phyloP scores from a whole-genome alignment of 1,140 invertebrate species.

The Venustaconcha ellipsiformis region DNA sequence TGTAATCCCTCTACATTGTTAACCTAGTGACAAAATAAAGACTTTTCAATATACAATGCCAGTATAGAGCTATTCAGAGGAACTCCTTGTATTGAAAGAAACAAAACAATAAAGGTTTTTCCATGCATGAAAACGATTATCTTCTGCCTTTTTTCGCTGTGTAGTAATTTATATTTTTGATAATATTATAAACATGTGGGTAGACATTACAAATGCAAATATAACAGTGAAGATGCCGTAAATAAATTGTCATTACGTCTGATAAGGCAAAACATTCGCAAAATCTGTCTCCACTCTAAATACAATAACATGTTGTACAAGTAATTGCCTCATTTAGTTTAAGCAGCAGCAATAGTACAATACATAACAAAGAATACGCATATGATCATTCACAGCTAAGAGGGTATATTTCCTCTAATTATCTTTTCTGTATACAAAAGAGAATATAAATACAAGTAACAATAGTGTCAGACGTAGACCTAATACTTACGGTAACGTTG shows the following conservation, averaged over 20 bases:
- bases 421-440: too few relatives aligned
- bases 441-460: too few relatives aligned
- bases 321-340: neutral
- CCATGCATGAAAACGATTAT: too few relatives aligned
- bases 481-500: neutral
- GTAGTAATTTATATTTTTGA: too few relatives aligned
- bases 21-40: neutral
- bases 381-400: neutral
- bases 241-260: too few relatives aligned
- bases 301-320: neutral
- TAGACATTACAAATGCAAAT: neutral
- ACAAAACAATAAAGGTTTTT: too few relatives aligned
- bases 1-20: neutral
- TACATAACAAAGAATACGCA: neutral
- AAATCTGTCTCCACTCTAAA: neutral
- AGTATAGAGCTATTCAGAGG: neutral
- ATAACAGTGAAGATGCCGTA: neutral
- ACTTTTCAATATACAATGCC: neutral
- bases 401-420: neutral
- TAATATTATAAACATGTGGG: too few relatives aligned
- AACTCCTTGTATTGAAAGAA: slow-evolving; percentile 2
- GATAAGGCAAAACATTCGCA: too few relatives aligned
- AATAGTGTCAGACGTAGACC: neutral
- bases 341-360: neutral
- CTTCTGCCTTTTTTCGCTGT: too few relatives aligned